Evolutionary conservation across 1,140 invertebrate genomes (phyloP).

Genomic region (Agrilus planipennis): DNA sequence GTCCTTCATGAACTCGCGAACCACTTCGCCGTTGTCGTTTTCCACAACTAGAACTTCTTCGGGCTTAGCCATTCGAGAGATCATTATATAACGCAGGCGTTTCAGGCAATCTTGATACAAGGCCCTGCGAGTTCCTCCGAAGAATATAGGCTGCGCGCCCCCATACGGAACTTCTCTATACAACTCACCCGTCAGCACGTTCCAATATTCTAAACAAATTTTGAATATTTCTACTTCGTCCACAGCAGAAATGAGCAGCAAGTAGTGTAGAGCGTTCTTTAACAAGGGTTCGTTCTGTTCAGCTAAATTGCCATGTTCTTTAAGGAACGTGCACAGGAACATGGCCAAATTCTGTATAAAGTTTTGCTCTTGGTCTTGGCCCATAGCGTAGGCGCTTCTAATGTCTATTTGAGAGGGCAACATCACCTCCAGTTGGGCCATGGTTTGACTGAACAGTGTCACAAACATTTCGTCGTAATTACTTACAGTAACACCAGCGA

Average conservation of each 20-base stretch:
- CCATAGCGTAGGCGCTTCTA: conserved; percentile 82
- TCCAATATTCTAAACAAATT: conserved; percentile 99
- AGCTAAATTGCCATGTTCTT: conserved; percentile 84
- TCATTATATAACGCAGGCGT: conserved; percentile 96
- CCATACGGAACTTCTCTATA: conserved; percentile 57
- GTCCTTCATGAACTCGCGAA: conserved; percentile 99
- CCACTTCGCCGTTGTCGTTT: conserved; percentile 99
- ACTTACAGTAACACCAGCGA: conserved; percentile 74
- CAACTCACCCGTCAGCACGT: conserved; percentile 79
- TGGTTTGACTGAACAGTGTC: conserved; percentile 77
- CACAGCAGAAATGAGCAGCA: conserved; percentile 95
- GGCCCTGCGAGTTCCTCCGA: conserved; percentile 33
- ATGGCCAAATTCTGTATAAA: conserved; percentile 98
- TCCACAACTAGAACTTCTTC: conserved; percentile 99
- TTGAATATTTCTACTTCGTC: conserved; percentile 99
- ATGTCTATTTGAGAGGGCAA: conserved; percentile 85
- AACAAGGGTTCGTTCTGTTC: conserved; percentile 68
- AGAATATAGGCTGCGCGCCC: conserved; percentile 35
- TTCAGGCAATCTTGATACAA: conserved; percentile 54
- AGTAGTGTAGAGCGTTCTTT: conserved; percentile 79
- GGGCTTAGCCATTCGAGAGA: conserved; percentile 98
- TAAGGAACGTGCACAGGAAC: conserved; percentile 93
- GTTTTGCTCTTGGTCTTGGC: conserved; percentile 94
- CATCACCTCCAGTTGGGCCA: conserved; percentile 86
- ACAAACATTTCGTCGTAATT: conserved; percentile 91